Conservation (phyloP, 2,888 invertebrate species). For the Drosophila bunnanda region DNA sequence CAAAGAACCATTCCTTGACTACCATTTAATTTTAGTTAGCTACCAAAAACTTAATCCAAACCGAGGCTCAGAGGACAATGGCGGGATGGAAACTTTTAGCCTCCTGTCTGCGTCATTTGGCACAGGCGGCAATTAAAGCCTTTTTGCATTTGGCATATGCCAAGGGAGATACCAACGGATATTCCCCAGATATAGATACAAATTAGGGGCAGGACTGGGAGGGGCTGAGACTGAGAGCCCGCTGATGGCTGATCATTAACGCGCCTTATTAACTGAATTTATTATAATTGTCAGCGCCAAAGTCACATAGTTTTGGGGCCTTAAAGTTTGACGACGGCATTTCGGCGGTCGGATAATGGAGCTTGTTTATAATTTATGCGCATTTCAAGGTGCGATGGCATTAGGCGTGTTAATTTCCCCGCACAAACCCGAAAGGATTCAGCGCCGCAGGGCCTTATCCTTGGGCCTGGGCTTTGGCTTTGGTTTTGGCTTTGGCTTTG, state of each 20-base stretch:
- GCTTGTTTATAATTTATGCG: conserved; percentile 74
- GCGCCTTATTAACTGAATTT: conserved; percentile 79
- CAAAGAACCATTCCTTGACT: conserved; percentile 9
- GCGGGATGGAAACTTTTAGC: conserved; percentile 19
- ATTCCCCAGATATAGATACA: conserved; percentile 4
- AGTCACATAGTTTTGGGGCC: conserved; percentile 60
- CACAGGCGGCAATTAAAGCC: conserved; percentile 55
- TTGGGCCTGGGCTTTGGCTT: conserved; percentile 9
- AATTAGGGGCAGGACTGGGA: conserved; percentile 1
- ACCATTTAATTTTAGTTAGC: conserved; percentile 16
- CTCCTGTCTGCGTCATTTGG: conserved; percentile 42
- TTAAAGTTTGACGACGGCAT: conserved; percentile 54
- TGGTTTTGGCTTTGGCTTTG: conserved; percentile 19
- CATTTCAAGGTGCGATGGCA: conserved; percentile 65
- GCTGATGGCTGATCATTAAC: conserved; percentile 76
- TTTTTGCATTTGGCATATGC: conserved; percentile 45
- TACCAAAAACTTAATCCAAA: conserved; percentile 33
- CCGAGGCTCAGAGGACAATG: conserved; percentile 10
- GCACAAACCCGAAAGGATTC: conserved; percentile 50
- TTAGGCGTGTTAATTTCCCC: conserved; percentile 69
- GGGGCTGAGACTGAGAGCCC: conserved; percentile 1
- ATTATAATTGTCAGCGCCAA: conserved; percentile 66
- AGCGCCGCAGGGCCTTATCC: conserved; percentile 8
- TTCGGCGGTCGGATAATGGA: conserved; percentile 54
- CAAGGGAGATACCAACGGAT: neutral